phyloP scores from a whole-genome alignment of 2,113 vertebrate genomes.

The Silurus meridionalis region DNA sequence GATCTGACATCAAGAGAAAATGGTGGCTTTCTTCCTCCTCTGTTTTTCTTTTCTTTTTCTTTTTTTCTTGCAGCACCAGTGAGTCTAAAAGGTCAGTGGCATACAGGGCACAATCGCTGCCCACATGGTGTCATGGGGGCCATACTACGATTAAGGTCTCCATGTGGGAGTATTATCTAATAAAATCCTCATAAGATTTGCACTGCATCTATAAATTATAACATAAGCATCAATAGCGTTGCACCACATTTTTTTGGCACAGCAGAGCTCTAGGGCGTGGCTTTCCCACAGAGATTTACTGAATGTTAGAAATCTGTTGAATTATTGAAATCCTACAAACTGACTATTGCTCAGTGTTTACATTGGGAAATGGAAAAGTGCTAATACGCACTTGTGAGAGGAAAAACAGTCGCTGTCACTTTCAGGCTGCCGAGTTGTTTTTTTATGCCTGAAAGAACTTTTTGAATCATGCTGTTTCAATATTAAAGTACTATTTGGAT shows the following conservation, averaged over 20 bases:
- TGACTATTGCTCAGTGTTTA: slow-evolving; percentile 13
- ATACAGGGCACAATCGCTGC: background rate
- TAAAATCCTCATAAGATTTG: background rate
- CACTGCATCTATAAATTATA: background rate
- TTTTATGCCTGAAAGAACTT: slow-evolving; percentile 2
- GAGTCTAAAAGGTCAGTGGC: slow-evolving; percentile 26
- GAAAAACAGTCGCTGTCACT: slow-evolving; percentile 1
- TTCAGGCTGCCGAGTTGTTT: background rate
- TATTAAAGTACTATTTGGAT: background rate
- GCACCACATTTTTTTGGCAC: slow-evolving; percentile 11
- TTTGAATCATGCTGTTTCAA: background rate
- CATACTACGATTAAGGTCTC: background rate
- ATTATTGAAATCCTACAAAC: slow-evolving; percentile 5
- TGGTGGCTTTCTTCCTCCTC: background rate
- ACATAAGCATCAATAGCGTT: background rate
- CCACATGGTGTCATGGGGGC: background rate
- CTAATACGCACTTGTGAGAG: slow-evolving; percentile 8
- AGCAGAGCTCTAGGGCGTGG: background rate
- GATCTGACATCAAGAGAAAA: slow-evolving; percentile 26
- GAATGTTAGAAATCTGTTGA: slow-evolving; percentile 1
- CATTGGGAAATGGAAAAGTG: slow-evolving; percentile 8
- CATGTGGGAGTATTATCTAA: background rate
- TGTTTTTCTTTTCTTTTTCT: background rate
- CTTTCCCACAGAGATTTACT: background rate
- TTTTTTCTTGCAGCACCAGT: background rate